Evolutionary conservation across 2,888 invertebrate species (phyloP).

Genomic region (Parelbella ahira): DNA sequence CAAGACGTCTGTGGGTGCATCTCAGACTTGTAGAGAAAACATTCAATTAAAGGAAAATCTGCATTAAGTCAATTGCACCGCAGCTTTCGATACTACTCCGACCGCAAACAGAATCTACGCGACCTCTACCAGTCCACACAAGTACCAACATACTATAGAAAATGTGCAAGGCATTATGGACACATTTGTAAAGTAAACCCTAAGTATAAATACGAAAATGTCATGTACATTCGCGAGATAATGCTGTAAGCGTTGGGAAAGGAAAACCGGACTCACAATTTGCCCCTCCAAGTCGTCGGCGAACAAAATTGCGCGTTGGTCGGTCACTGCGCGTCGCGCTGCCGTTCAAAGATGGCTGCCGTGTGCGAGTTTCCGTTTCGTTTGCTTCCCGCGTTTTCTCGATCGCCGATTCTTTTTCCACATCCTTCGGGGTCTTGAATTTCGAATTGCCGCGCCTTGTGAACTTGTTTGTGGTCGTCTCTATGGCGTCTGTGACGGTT

Average conservation of each 20-base stretch:
- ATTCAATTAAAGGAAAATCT: conserved; percentile 27
- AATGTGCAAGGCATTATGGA: conserved; percentile 23
- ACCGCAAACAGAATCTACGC: conserved; percentile 26
- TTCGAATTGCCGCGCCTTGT: conserved; percentile 44
- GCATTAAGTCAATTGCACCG: conserved; percentile 26
- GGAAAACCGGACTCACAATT: conserved; percentile 66
- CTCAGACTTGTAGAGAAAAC: conserved; percentile 14
- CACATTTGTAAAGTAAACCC: conserved; percentile 8
- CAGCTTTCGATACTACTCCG: conserved; percentile 27
- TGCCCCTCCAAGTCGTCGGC: conserved; percentile 59
- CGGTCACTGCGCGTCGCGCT: conserved; percentile 60
- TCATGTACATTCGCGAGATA: conserved; percentile 24
- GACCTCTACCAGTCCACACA: conserved; percentile 27
- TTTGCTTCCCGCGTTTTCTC: conserved; percentile 45
- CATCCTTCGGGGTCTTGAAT: conserved; percentile 45
- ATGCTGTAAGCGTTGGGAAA: conserved; percentile 34
- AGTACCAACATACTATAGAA: conserved; percentile 20
- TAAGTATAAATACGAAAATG: conserved; percentile 27
- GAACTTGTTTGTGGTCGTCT: conserved; percentile 54
- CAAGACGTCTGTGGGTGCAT: not conserved
- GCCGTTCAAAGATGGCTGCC: conserved; percentile 55
- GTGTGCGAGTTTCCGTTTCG: conserved; percentile 44
- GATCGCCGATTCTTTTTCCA: conserved; percentile 32
- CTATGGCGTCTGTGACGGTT: conserved; percentile 41
- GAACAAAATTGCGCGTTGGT: conserved; percentile 59